phyloP scores from a whole-genome alignment of 1,140 invertebrate species.

The Hypothenemus hampei region DNA sequence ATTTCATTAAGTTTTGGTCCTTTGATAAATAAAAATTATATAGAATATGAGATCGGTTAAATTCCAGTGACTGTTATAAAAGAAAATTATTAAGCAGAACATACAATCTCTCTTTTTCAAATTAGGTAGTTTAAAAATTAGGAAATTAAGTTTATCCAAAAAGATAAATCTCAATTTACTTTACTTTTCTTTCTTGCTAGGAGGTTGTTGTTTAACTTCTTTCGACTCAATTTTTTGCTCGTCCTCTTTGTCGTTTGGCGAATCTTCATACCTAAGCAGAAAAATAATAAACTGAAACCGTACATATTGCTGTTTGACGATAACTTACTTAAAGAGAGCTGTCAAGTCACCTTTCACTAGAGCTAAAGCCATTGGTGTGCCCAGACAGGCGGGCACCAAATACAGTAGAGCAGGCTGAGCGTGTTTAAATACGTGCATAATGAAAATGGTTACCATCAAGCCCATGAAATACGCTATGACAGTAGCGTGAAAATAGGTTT shows the following conservation, averaged over 20 bases:
- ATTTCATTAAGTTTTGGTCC: too few species aligned
- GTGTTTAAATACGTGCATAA: slow-evolving; percentile 98
- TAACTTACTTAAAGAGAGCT: slow-evolving; percentile 83
- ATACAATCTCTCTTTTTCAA: too few species aligned
- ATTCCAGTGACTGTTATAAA: too few species aligned
- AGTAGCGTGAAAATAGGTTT: slow-evolving; percentile 92
- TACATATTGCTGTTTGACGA: not conserved
- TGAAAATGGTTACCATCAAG: slow-evolving; percentile 87
- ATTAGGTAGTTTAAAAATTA: too few species aligned
- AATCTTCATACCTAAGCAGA: slow-evolving; percentile 32
- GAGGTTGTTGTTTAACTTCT: slow-evolving; percentile 21
- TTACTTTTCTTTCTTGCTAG: slow-evolving; percentile 25
- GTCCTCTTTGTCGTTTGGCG: slow-evolving; percentile 26
- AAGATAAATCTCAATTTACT: slow-evolving; percentile 20
- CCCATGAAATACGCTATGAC: slow-evolving; percentile 93
- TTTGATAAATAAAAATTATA: too few species aligned
- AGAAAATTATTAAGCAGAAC: too few species aligned
- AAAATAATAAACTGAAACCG: not conserved
- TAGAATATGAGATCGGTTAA: too few species aligned
- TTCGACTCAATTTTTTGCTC: slow-evolving; percentile 22
- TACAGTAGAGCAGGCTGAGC: slow-evolving; percentile 98
- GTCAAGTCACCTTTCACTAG: slow-evolving; percentile 88
- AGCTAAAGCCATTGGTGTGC: slow-evolving; percentile 80
- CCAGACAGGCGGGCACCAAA: slow-evolving; percentile 92
- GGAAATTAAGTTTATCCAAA: too few species aligned